Base-by-base conservation (phyloP, 2,797 vertebrate genomes). In the Mionectes olivaceus region DNA sequence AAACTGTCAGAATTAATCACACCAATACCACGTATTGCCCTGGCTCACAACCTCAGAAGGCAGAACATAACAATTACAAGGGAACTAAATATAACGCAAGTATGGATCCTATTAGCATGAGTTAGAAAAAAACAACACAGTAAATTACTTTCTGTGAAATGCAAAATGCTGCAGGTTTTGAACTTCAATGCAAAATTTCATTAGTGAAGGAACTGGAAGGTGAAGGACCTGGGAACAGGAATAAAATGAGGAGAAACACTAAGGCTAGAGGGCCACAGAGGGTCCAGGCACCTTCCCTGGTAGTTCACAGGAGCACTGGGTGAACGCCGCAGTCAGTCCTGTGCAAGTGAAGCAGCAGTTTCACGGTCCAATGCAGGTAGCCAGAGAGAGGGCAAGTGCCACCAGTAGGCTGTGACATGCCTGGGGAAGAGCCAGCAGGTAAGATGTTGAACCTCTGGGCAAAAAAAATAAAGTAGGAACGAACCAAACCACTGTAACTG, bases 321-420 rank as follows among this genome's bases (percentile, higher is more conserved):
- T 11, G 25, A 86, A 19, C 7, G 19, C n/a, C 0, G 0, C 17
- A 1, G 14, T 18, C 11, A 13, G 12, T 1, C 19, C 67, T 19
- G 9, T 4, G 10, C 0, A 0, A 52, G 32, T 2, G n/a, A 68
- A 56, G 55, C 50, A 39, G 49, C 35, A 22, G 18, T 25, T n/a
- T 27, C 46, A 10, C 0, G 0, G 47, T 10, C 15, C 19, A 71
- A 2, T 0, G 28, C 9, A 9, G 25, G 39, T 17, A 60, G 50
- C 3, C 1, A 11, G 52, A 59, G n/a, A 0, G 6, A 64, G 16
- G 30, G 30, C 27, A 80, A 75, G 21, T 7, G 2, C 46, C 69
- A 43, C 9, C 41, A 53, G 35, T 1, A 4, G 23, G n/a, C 52
- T 23, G 35, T 4, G 12, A 57, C 25, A 5, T 9, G 15, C 56